These are phyloP conservation scores for Drepana falcataria DNA, from an alignment of 2,888 invertebrate species.

Conservation along the genomic window DNA sequence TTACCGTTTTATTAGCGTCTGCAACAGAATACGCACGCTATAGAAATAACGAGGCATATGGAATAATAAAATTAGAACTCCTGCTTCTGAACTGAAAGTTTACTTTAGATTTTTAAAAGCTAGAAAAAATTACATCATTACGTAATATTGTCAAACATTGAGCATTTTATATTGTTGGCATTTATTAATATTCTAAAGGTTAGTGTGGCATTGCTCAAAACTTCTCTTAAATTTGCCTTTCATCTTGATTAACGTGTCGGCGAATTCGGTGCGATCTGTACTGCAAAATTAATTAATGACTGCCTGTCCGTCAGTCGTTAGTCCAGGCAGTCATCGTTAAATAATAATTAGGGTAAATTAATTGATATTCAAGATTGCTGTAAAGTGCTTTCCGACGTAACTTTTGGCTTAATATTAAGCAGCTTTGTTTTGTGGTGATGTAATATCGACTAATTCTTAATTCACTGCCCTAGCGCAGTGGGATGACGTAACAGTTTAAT, in stretches of 20 bases:
- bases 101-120: too few species aligned
- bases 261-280: constrained; percentile 28
- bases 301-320: constrained; percentile 29
- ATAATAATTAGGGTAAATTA: constrained; percentile 31
- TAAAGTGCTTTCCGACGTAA: not conserved
- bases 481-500: constrained; percentile 36
- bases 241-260: constrained; percentile 31
- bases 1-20: constrained; percentile 21
- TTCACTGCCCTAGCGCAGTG: constrained; percentile 24
- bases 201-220: constrained; percentile 4
- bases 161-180: too few species aligned
- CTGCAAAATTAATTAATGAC: constrained; percentile 46
- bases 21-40: constrained; percentile 15
- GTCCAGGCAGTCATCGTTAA: constrained; percentile 43
- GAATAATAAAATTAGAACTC: constrained; percentile 7
- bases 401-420: constrained; percentile 8
- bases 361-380: constrained; percentile 14
- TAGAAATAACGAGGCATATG: constrained; percentile 8
- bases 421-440: constrained; percentile 6
- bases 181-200: too few species aligned
- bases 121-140: too few species aligned
- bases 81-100: not conserved
- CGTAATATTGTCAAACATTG: too few species aligned
- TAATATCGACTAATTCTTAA: constrained; percentile 18
- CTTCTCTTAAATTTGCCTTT: not conserved